Conservation (phyloP, 1,140 invertebrate genomes). For the Bombus pyrosoma region DNA sequence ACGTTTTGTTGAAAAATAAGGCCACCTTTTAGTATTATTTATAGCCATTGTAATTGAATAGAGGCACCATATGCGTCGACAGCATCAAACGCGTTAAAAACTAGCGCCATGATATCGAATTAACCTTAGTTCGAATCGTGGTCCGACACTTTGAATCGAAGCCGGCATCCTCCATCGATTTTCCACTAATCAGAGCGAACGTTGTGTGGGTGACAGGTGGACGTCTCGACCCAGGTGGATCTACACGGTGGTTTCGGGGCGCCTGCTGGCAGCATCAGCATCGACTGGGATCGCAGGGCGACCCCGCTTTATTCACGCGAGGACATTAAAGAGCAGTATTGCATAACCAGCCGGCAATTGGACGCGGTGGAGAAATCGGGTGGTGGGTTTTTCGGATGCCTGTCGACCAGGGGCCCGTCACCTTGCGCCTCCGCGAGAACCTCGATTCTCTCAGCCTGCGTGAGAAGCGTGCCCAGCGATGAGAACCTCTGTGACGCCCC, state of each 20-base stretch:
- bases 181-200: slow-evolving; percentile 31
- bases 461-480: slow-evolving; percentile 91
- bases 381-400: slow-evolving; percentile 91
- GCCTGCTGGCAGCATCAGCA: slow-evolving; percentile 65
- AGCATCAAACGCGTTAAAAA: no score
- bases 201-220: slow-evolving; percentile 71
- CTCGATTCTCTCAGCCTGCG: slow-evolving; percentile 92
- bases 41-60: not conserved
- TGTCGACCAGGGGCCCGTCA: slow-evolving; percentile 85
- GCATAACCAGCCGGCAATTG: slow-evolving; percentile 94
- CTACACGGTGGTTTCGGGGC: slow-evolving; percentile 73
- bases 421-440: slow-evolving; percentile 84
- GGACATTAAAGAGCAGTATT: slow-evolving; percentile 95
- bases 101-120: not conserved
- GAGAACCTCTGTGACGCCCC: slow-evolving; percentile 92
- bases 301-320: slow-evolving; percentile 93
- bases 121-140: not conserved
- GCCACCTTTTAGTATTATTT: no score
- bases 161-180: slow-evolving; percentile 15
- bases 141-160: not conserved
- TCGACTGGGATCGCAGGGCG: slow-evolving; percentile 78
- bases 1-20: no score
- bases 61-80: not conserved
- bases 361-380: slow-evolving; percentile 91
- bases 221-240: slow-evolving; percentile 82